A percentile compares a stretch with the other conserved stretches of the same genome.
Conservation (phyloP, 2,797 vertebrate species). For the Channallabes apus region DNA sequence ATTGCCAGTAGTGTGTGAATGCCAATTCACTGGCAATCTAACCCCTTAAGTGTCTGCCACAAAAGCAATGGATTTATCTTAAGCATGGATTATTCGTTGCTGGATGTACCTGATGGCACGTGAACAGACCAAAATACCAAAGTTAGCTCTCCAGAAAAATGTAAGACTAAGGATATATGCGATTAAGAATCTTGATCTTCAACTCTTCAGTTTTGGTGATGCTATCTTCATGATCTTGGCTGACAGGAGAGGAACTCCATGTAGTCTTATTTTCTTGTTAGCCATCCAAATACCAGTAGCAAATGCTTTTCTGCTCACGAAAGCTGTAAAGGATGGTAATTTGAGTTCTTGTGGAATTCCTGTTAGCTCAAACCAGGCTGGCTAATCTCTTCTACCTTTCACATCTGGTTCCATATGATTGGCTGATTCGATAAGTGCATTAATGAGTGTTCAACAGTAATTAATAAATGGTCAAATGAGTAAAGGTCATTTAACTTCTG, state of each 20-base stretch:
- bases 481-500: not conserved
- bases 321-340: not conserved
- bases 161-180: not conserved
- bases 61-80: too few species aligned
- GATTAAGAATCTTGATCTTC: not conserved
- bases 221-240: not conserved
- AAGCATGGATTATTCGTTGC: too few species aligned
- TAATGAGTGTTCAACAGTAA: not conserved
- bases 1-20: too few species aligned
- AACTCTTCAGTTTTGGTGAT: not conserved
- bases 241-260: not conserved
- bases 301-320: not conserved
- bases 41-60: too few species aligned
- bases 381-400: not conserved
- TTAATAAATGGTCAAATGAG: not conserved
- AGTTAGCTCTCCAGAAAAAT: not conserved
- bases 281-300: not conserved
- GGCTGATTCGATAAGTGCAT: not conserved
- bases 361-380: not conserved
- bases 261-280: not conserved
- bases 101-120: too few species aligned
- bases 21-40: too few species aligned
- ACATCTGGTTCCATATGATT: not conserved
- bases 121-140: too few species aligned
- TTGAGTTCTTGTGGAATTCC: not conserved